These are phyloP conservation scores for Aphis gossypii DNA, from an alignment of 1,140 invertebrate genomes.

Conservation along the genomic window DNA sequence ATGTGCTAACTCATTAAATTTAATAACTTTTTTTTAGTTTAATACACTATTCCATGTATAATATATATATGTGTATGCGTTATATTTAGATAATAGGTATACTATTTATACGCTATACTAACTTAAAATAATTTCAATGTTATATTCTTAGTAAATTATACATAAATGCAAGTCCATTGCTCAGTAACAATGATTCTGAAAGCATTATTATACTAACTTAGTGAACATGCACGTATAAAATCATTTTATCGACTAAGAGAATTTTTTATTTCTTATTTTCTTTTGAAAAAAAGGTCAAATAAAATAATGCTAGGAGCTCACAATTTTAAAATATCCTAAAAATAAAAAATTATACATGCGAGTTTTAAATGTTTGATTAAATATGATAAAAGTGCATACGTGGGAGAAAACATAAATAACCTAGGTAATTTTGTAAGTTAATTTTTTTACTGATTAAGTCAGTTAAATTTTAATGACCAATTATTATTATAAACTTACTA, in stretches of 20 bases:
- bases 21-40: background rate
- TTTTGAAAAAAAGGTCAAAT: background rate
- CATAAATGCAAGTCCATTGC: background rate
- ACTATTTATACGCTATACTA: background rate
- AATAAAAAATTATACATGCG: background rate
- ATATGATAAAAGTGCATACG: background rate
- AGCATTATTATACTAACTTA: background rate
- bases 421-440: background rate
- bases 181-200: background rate
- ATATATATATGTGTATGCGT: background rate
- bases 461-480: background rate
- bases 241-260: background rate
- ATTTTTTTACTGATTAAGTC: background rate
- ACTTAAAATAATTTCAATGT: background rate
- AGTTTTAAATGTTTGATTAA: background rate
- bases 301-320: background rate
- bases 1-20: background rate
- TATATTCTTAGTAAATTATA: background rate
- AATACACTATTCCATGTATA: too few species aligned
- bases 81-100: background rate
- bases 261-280: background rate
- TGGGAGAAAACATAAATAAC: background rate
- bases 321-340: background rate
- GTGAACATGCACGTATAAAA: background rate
- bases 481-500: background rate